Evolutionary conservation across 1,140 invertebrate species (phyloP), one percentile per base, ranked within the genome.

Genomic region (Planococcus citri): DNA sequence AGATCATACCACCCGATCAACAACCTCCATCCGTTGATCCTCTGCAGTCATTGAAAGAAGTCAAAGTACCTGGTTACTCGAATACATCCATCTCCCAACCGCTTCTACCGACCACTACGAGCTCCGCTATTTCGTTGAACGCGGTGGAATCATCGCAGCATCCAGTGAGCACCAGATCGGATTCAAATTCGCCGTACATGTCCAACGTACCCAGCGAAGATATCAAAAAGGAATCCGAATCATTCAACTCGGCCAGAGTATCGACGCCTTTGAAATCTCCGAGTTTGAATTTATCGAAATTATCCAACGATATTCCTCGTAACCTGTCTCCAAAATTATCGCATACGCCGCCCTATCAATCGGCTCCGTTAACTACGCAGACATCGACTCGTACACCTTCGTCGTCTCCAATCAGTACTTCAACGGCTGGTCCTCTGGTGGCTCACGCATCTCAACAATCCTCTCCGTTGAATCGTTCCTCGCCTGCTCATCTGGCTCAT

Each of bases 61-160:
- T 91, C 0, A 90, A 90, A 81, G 87, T 90, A 2, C 88, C 88
- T 38, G 88, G 88, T 14, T 91, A 88, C 64, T 73, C 75, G 38
- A 73, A 73, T 12, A 69, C 75, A 17, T 75, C 74, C n/a, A 74
- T 76, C 20, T 74, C 75, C 20, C 77, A 78, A 64, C 75, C 76
- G 21, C 72, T 76, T 57, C 73, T 75, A 57, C 74, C 74, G 1
- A 74, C 74, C 20, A 72, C 75, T 9, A 73, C 68, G 27, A 71
- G 70, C 20, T 72, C 74, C 33, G 69, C 70, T 22, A 73, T 75
- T 12, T 67, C 70, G 17, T 68, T 71, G 38, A 70, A 68, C 58
- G 57, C 69, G 38, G 64, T 64, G 2, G 60, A 64, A 24, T 64
- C 60, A 20, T 22, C 17, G 4, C 27, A 33, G n/a, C n/a, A n/a